Percentiles rank a stretch among this genome's conserved stretches.
These are phyloP conservation scores for Meteorus cinctellus DNA, from an alignment of 2,888 invertebrate species.

Conservation along the genomic window DNA sequence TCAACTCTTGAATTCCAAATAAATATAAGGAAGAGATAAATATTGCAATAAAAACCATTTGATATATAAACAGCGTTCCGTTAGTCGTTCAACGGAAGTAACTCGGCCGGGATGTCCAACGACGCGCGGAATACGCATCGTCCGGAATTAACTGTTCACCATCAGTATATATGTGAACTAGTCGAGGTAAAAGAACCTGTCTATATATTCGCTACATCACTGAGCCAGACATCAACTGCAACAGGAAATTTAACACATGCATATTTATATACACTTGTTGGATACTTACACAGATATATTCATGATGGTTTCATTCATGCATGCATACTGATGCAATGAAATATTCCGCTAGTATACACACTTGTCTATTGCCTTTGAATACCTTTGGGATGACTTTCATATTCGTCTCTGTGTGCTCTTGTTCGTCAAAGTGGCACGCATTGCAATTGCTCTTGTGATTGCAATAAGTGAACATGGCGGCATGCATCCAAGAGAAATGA, in stretches of 20 bases:
- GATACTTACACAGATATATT: background rate
- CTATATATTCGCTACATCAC: constrained; percentile 40
- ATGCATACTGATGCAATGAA: constrained; percentile 7
- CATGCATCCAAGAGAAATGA: background rate
- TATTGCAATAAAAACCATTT: background rate
- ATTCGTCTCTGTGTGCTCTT: background rate
- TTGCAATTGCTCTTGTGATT: background rate
- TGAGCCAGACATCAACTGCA: constrained; percentile 40
- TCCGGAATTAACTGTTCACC: constrained; percentile 43
- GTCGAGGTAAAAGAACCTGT: constrained; percentile 38
- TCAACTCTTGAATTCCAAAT: background rate
- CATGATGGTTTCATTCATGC: constrained; percentile 34
- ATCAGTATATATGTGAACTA: constrained; percentile 11
- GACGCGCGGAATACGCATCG: constrained; percentile 47
- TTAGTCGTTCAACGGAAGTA: constrained; percentile 51
- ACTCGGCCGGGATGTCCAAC: constrained; percentile 49
- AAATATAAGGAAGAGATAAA: constrained; percentile 10
- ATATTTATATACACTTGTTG: background rate
- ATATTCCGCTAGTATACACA: background rate
- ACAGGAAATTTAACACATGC: constrained; percentile 36
- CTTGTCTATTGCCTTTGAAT: background rate
- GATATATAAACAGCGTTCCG: constrained; percentile 33
- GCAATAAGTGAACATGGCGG: background rate
- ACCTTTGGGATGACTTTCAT: background rate
- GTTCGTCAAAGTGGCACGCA: background rate